Evolutionary conservation across 2,113 vertebrate genomes (phyloP), one percentile per base, ranked within the genome.

Genomic region (Antennarius striatus): DNA sequence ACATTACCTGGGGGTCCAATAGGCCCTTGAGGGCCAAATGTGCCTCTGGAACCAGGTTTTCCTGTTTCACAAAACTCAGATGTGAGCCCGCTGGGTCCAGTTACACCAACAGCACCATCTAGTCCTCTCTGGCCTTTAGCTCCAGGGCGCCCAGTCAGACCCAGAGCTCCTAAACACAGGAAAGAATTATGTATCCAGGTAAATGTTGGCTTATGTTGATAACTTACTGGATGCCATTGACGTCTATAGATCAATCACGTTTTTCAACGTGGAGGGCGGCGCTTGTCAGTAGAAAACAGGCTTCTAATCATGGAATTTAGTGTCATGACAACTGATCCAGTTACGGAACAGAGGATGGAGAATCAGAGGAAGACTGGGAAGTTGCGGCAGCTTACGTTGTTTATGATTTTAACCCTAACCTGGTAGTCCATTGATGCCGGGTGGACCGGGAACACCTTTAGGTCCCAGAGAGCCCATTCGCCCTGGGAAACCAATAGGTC

Each of bases 381-480:
- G 22, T 22, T 22, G 22, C 22, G 22, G 22, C 22, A 22, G 22
- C 22, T 22, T 22, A 22, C 1, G 22, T 22, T 22, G 22, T 22
- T 22, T 22, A n/a, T 39, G 3, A 28, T 29, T 5, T 48, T 29
- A 51, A 13, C n/a, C 3, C 16, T 66, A 8, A 91, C 91, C 90
- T 84, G 45, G 28, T 36, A 55, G 17, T 54, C 90, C 91, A 0
- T 42, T 10, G 28, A 5, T 60, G 9, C 91, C 91, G 0, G 77
- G 63, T 17, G 67, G 42, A 0, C 92, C 92, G 3, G 88, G 90
- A 1, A 90, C 80, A 63, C 92, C 92, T 85, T 93, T 93, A 42
- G 89, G 73, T 39, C 92, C 92, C 29, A 10, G 71, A 49, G 56
- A 7, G 14, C 92, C 92, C 0, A 0, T 8, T 32, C 45, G 29